These are phyloP conservation scores for Euthynnus affinis DNA, from an alignment of 2,797 vertebrate species.

Conservation along the genomic window DNA sequence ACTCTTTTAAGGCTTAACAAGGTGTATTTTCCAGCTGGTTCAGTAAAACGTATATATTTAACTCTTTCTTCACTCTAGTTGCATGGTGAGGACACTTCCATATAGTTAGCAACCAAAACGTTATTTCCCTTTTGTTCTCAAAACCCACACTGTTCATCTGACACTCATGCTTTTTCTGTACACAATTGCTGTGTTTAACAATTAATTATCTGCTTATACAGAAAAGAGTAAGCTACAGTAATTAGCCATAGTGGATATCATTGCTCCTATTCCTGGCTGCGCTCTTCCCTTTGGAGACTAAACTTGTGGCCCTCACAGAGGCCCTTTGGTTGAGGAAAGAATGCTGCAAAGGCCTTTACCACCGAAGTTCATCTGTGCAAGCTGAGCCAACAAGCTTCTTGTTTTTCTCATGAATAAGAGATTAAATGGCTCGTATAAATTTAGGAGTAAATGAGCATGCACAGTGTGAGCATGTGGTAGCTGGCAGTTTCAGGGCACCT, in stretches of 20 bases:
- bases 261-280: constrained; percentile 45
- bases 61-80: neutral
- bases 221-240: constrained; percentile 33
- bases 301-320: constrained; percentile 22
- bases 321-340: constrained; percentile 44
- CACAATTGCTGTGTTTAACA: constrained; percentile 47
- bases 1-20: constrained; percentile 2
- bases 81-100: neutral
- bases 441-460: constrained; percentile 47
- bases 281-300: constrained; percentile 48
- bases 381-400: constrained; percentile 65
- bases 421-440: constrained; percentile 65
- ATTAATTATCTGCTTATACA: constrained; percentile 53
- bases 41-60: neutral
- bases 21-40: neutral
- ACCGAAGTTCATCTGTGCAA: constrained; percentile 43
- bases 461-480: constrained; percentile 32
- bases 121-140: constrained; percentile 10
- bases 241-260: constrained; percentile 61
- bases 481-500: constrained; percentile 56
- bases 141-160: constrained; percentile 29
- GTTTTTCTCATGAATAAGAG: constrained; percentile 80
- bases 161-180: constrained; percentile 34
- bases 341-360: constrained; percentile 38
- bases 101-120: constrained; percentile 2